Conservation (phyloP, 1,140 invertebrate genomes). For the Papilio aristodemus region DNA sequence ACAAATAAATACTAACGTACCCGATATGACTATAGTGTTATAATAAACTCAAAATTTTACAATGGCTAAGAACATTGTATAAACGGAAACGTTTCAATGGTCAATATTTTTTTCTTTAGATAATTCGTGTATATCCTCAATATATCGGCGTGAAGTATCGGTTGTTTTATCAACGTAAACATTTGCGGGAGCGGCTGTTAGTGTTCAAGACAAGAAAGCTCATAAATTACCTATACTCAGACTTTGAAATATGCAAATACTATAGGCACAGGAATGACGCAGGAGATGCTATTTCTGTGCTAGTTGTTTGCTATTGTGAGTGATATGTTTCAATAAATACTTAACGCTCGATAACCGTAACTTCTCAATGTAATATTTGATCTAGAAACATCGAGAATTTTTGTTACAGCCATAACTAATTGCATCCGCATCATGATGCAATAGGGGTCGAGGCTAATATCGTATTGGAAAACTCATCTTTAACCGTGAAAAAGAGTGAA, state of each 20-base stretch:
- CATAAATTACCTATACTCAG: conserved; percentile 41
- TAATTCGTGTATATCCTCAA: conserved; percentile 11
- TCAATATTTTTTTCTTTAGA: conserved; percentile 19
- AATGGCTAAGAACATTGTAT: not conserved
- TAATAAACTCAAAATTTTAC: not conserved
- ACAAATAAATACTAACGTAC: no score
- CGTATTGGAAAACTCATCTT: no score
- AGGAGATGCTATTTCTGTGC: conserved; percentile 36
- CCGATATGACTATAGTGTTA: no score
- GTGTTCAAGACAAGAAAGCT: conserved; percentile 42
- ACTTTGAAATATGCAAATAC: conserved; percentile 40
- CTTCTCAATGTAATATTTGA: conserved; percentile 20
- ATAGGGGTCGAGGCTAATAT: no score
- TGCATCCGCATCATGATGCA: no score
- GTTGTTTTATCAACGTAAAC: conserved; percentile 37
- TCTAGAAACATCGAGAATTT: conserved; percentile 2
- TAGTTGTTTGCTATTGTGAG: conserved; percentile 36
- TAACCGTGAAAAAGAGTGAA: no score
- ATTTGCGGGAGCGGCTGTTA: conserved; percentile 40
- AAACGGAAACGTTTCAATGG: not conserved
- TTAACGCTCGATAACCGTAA: not conserved
- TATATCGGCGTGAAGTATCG: conserved; percentile 7
- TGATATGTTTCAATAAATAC: conserved; percentile 34
- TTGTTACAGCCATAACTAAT: no score
- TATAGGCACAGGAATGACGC: conserved; percentile 45